A percentile compares a stretch with the other conserved stretches of the same genome.
phyloP scores from a whole-genome alignment of 2,113 vertebrate species.

The Brienomyrus brachyistius region DNA sequence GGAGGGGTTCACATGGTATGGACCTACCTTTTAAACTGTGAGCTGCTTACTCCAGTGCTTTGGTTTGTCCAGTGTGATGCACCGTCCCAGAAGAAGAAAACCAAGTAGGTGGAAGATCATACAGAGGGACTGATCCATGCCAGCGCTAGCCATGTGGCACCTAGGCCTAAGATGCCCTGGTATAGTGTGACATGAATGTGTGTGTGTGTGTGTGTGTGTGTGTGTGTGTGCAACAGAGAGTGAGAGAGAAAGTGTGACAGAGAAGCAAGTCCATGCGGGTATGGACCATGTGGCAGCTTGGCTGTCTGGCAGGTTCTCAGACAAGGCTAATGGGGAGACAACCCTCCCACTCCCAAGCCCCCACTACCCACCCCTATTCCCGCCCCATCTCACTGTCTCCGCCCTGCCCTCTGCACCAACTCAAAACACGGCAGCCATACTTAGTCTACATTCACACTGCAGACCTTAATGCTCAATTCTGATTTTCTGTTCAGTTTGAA shows the following conservation, averaged over 20 bases:
- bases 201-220: neutral
- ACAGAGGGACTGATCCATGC: neutral
- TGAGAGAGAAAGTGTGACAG: neutral
- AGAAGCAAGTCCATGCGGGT: conserved; percentile 9
- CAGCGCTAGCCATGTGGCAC: neutral
- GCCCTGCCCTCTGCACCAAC: neutral
- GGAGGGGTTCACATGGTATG: neutral
- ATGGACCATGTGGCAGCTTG: conserved; percentile 17
- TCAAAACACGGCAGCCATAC: neutral
- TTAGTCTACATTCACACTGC: neutral
- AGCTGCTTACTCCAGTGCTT: neutral
- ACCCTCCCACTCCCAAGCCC: conserved; percentile 1
- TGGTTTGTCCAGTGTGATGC: neutral
- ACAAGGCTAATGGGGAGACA: conserved; percentile 19
- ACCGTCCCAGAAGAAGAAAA: neutral
- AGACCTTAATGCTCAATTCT: too few relatives aligned
- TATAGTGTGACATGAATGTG: conserved; percentile 4
- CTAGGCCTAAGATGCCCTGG: neutral
- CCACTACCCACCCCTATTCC: conserved; percentile 16
- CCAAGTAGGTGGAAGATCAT: neutral
- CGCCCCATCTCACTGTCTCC: neutral
- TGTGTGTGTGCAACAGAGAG: too few relatives aligned
- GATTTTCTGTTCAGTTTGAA: too few relatives aligned
- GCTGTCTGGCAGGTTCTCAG: conserved; percentile 33
- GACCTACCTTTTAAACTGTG: neutral